A percentile compares a stretch with the other conserved stretches of the same genome.
phyloP scores from a whole-genome alignment of 2,888 invertebrate genomes.

The Rhimphoctona megacephalus region DNA sequence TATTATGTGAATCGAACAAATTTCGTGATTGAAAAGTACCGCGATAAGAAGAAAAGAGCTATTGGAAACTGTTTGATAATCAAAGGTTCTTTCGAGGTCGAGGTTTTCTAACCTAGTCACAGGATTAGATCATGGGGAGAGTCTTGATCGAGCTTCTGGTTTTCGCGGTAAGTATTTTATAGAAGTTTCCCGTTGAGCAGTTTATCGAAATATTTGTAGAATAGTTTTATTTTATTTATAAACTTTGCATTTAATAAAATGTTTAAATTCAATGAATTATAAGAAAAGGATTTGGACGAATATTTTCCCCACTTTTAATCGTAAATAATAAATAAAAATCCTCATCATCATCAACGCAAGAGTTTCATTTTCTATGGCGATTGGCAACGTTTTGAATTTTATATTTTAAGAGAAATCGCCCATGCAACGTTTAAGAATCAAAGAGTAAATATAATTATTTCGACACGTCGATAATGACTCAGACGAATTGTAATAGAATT shows the following conservation, averaged over 20 bases:
- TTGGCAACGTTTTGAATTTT: neutral
- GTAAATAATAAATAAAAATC: neutral
- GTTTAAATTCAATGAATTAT: neutral
- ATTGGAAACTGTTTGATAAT: conserved; percentile 7
- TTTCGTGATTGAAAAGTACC: neutral
- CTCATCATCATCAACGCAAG: neutral
- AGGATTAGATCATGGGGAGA: conserved; percentile 49
- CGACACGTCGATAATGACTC: conserved; percentile 27
- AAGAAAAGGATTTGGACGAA: neutral
- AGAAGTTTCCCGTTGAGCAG: neutral
- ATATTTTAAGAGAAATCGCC: neutral
- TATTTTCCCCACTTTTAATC: neutral
- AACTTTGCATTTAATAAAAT: neutral
- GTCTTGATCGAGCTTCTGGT: conserved; percentile 39
- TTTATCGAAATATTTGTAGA: neutral
- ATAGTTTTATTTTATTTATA: neutral
- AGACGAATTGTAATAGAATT: conserved; percentile 21
- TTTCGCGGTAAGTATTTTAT: conserved; percentile 43
- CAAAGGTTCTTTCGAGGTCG: conserved; percentile 8
- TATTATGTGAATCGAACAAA: conserved; percentile 46
- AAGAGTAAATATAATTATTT: conserved; percentile 10
- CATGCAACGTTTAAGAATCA: neutral
- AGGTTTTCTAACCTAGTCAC: neutral
- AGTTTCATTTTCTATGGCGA: neutral
- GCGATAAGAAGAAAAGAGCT: conserved; percentile 4